phyloP scores from a whole-genome alignment of 2,113 vertebrate genomes.

The Pelvicachromis taeniatus region DNA sequence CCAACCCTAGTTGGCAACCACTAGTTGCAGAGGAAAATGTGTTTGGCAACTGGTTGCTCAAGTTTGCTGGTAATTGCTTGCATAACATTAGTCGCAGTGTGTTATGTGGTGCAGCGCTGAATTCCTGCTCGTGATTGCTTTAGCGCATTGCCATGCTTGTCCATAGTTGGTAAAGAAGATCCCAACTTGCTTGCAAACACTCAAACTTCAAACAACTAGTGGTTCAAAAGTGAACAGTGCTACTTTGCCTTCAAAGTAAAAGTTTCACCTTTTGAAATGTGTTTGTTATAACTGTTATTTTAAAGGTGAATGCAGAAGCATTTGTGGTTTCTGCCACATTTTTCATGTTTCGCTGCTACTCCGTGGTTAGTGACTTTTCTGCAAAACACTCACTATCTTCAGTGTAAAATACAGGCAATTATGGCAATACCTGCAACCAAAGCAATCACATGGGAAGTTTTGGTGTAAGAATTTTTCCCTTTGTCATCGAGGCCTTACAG shows the following conservation, averaged over 20 bases:
- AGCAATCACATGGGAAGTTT: neutral
- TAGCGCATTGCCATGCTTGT: neutral
- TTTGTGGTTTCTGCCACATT: neutral
- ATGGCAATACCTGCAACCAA: neutral
- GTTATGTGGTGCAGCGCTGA: neutral
- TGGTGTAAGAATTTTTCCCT: neutral
- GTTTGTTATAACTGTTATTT: neutral
- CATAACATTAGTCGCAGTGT: neutral
- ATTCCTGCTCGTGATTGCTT: neutral
- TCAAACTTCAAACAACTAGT: neutral
- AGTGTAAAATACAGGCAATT: neutral
- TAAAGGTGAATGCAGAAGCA: neutral
- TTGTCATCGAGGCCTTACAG: neutral
- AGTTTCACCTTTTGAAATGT: neutral
- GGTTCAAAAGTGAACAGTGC: neutral
- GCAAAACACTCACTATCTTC: neutral
- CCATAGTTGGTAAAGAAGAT: neutral
- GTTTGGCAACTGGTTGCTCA: neutral
- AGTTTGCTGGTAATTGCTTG: neutral
- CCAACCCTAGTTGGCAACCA: neutral
- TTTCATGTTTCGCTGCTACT: neutral
- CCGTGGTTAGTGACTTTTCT: neutral
- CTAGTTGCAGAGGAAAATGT: neutral
- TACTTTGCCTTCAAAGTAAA: neutral
- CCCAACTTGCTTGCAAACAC: neutral